phyloP scores from a whole-genome alignment of 2,797 vertebrate genomes.

The Discoglossus pictus region DNA sequence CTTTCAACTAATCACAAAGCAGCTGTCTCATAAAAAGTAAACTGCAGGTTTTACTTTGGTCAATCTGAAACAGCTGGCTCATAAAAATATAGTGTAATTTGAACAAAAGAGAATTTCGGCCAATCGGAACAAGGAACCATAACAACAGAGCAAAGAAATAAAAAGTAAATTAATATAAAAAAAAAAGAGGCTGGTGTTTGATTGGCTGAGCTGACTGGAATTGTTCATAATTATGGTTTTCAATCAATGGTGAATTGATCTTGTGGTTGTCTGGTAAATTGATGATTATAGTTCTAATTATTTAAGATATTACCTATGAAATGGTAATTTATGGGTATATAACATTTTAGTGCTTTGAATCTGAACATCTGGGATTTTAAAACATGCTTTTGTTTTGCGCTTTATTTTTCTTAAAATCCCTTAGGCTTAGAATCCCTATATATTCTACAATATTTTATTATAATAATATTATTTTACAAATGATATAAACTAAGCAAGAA shows the following conservation, averaged over 20 bases:
- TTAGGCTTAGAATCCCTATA: too few species aligned
- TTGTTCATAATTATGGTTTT: neutral
- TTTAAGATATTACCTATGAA: neutral
- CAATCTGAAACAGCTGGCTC: constrained; percentile 53
- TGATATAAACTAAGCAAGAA: too few species aligned
- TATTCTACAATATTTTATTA: too few species aligned
- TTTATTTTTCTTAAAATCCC: too few species aligned
- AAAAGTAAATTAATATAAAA: constrained; percentile 17
- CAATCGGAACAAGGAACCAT: constrained; percentile 12
- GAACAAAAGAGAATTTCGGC: constrained; percentile 39
- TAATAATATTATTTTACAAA: too few species aligned
- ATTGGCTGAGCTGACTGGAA: constrained; percentile 22
- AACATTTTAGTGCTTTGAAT: neutral
- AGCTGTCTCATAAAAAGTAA: constrained; percentile 52
- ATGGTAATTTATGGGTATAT: neutral
- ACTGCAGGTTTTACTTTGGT: constrained; percentile 51
- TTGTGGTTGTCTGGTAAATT: neutral
- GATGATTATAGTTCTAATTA: neutral
- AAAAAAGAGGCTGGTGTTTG: constrained; percentile 3
- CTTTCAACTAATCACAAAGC: constrained; percentile 49
- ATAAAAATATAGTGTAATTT: constrained; percentile 47
- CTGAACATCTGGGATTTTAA: neutral
- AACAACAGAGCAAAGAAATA: constrained; percentile 22
- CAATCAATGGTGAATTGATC: neutral
- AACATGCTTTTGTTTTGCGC: neutral